Conservation (phyloP, 2,888 invertebrate genomes). For the Ametastegia equiseti region DNA sequence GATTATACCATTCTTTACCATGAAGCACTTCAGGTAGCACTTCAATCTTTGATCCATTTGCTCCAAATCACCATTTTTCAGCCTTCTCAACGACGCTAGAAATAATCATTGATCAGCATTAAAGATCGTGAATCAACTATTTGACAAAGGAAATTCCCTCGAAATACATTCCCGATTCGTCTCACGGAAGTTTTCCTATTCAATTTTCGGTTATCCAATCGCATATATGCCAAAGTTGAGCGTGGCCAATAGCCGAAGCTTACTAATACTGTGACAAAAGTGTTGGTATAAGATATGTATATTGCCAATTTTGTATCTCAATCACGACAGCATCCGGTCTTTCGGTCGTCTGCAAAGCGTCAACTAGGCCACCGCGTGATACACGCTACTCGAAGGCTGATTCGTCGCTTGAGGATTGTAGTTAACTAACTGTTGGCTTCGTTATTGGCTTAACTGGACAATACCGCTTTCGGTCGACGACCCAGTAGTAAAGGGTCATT, state of each 20-base stretch:
- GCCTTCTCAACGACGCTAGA: slow-evolving; percentile 62
- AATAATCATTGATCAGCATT: neutral
- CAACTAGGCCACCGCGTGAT: slow-evolving; percentile 47
- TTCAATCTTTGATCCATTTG: slow-evolving; percentile 64
- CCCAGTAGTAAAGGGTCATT: slow-evolving; percentile 35
- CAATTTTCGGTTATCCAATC: slow-evolving; percentile 9
- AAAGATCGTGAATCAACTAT: neutral
- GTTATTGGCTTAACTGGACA: slow-evolving; percentile 47
- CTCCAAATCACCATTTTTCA: slow-evolving; percentile 63
- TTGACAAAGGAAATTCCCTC: neutral
- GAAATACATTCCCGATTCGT: neutral
- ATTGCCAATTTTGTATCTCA: slow-evolving; percentile 47
- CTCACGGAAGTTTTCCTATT: neutral
- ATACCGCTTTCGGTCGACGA: slow-evolving; percentile 41
- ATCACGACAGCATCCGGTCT: slow-evolving; percentile 46
- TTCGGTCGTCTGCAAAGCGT: slow-evolving; percentile 45
- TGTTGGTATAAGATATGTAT: slow-evolving; percentile 36
- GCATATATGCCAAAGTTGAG: slow-evolving; percentile 20
- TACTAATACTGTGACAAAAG: neutral
- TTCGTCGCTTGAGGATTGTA: slow-evolving; percentile 42
- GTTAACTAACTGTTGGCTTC: slow-evolving; percentile 45
- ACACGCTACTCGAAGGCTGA: slow-evolving; percentile 27
- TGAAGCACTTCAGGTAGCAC: slow-evolving; percentile 68
- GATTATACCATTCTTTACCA: slow-evolving; percentile 65
- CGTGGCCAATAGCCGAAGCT: slow-evolving; percentile 29